Evolutionary conservation across 2,113 vertebrate species (phyloP).

Genomic region (Mustelus asterias): DNA sequence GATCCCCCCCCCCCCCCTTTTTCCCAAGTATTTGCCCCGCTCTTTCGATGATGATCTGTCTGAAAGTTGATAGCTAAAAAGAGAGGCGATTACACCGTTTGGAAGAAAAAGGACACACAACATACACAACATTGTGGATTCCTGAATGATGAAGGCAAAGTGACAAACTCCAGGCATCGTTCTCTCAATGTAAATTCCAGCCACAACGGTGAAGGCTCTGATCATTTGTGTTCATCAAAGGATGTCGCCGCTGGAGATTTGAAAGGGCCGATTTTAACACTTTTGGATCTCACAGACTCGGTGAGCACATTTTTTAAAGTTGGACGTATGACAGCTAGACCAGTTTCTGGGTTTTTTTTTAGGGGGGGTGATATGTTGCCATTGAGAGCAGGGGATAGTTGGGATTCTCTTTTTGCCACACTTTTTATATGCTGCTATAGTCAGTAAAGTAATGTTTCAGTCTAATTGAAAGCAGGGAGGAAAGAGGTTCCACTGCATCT

Average conservation of each 20-base stretch:
- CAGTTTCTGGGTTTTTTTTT: neutral
- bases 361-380: neutral
- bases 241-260: neutral
- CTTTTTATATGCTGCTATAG: neutral
- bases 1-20: no score
- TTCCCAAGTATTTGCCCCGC: neutral
- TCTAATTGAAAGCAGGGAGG: neutral
- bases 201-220: neutral
- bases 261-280: neutral
- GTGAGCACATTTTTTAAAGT: neutral
- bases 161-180: neutral
- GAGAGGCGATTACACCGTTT: neutral
- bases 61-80: constrained; percentile 4
- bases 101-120: neutral
- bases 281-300: neutral
- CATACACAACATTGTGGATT: neutral
- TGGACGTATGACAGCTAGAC: neutral
- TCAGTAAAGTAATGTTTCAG: neutral
- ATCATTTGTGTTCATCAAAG: neutral
- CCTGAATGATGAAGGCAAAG: neutral
- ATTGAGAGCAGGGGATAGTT: neutral
- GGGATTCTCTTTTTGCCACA: neutral
- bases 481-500: neutral
- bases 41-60: neutral
- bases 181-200: neutral